Conservation (phyloP, 2,797 vertebrate genomes). For the Valencia hispanica region DNA sequence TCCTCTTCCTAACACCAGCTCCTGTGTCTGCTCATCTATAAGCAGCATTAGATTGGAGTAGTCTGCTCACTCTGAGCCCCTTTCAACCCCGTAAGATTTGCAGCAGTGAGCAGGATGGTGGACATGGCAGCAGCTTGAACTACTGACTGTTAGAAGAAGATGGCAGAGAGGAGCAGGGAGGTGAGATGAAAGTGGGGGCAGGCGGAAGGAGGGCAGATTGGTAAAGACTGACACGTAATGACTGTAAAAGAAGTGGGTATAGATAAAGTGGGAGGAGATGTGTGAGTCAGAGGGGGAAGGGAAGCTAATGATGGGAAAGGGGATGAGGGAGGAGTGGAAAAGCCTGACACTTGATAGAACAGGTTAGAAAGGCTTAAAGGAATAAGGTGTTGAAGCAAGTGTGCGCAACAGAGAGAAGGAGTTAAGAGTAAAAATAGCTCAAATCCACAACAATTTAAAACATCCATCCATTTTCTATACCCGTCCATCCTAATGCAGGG, state of each 20-base stretch:
- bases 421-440: constrained; percentile 29
- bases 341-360: constrained; percentile 18
- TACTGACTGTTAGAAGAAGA: constrained; percentile 26
- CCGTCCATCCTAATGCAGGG: too few relatives aligned
- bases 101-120: constrained; percentile 34
- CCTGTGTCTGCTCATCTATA: constrained; percentile 37
- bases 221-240: constrained; percentile 36
- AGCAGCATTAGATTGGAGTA: constrained; percentile 29
- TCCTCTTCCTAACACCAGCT: constrained; percentile 54
- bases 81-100: constrained; percentile 52
- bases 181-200: constrained; percentile 39
- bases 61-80: constrained; percentile 42
- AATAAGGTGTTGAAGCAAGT: constrained; percentile 40
- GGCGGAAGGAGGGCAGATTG: constrained; percentile 14
- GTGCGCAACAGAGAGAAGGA: constrained; percentile 25
- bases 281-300: constrained; percentile 8
- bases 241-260: constrained; percentile 29
- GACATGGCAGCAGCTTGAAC: constrained; percentile 46
- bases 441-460: constrained; percentile 55
- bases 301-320: constrained; percentile 48
- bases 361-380: constrained; percentile 15
- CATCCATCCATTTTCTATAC: too few relatives aligned
- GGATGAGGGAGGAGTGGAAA: constrained; percentile 16
- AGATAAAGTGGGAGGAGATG: constrained; percentile 13
- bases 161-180: constrained; percentile 20